A percentile compares a stretch with the other conserved stretches of the same genome.
phyloP scores from a whole-genome alignment of 30 jellyfish, hydroid and myxozoan genomes.

The Hydractinia echinata region DNA sequence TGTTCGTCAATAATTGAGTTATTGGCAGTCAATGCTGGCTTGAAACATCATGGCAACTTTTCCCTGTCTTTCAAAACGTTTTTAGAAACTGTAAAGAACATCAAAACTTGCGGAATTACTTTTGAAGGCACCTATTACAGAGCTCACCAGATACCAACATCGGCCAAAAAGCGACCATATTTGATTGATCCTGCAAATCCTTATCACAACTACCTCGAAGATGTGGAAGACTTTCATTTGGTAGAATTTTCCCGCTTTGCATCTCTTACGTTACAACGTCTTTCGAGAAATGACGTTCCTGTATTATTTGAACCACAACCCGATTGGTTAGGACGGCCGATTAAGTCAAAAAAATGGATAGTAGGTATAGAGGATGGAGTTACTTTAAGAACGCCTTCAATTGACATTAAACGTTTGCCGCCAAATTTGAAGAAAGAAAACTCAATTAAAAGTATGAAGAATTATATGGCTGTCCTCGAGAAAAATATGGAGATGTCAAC shows the following conservation, averaged over 20 bases:
- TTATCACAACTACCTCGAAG: not conserved
- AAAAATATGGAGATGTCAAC: not conserved
- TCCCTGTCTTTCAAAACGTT: not conserved
- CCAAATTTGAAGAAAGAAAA: not conserved
- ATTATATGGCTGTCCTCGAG: not conserved
- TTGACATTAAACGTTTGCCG: not conserved
- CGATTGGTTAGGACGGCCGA: not conserved
- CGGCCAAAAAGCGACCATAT: not conserved
- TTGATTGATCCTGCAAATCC: constrained; percentile 21
- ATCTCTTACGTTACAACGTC: not conserved
- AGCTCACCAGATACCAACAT: too few relatives aligned
- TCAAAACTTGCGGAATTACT: not conserved
- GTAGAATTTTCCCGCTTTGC: not conserved
- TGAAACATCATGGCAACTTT: not conserved
- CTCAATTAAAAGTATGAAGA: not conserved
- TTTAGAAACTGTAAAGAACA: not conserved
- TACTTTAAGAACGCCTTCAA: not conserved
- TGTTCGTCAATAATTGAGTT: constrained; percentile 16
- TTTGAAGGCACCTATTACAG: not conserved
- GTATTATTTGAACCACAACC: constrained; percentile 1
- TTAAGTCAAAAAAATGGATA: not conserved
- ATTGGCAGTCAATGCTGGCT: not conserved
- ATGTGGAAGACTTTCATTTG: not conserved
- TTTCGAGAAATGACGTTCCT: not conserved
- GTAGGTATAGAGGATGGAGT: not conserved